A percentile compares a stretch with the other conserved stretches of the same genome.
phyloP scores from a whole-genome alignment of 2,113 vertebrate species.

The Circaetus cinerascens region DNA sequence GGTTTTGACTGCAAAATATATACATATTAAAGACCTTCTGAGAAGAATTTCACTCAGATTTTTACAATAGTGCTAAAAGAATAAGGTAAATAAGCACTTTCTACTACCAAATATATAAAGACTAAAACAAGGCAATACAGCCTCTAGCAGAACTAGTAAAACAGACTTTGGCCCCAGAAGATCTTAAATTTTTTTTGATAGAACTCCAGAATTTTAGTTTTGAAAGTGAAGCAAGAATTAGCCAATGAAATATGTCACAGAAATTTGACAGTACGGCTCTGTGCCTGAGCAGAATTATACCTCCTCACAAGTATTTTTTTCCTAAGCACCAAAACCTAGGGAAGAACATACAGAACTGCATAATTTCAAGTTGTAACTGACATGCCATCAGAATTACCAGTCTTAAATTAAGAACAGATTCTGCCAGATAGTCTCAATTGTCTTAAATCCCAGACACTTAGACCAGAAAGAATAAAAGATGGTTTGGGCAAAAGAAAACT shows the following conservation, averaged over 20 bases:
- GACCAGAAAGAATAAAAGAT: not conserved
- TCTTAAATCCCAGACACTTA: not conserved
- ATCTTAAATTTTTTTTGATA: not conserved
- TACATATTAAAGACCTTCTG: not conserved
- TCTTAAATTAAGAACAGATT: not conserved
- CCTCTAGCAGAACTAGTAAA: not conserved
- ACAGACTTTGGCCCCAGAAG: not conserved
- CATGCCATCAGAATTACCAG: not conserved
- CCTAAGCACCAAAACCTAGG: not conserved
- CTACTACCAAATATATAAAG: not conserved
- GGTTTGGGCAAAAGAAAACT: not conserved
- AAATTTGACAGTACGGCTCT: not conserved
- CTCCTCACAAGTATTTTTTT: not conserved
- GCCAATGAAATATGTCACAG: not conserved
- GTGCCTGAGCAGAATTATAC: not conserved
- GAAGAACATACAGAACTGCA: not conserved
- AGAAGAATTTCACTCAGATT: not conserved
- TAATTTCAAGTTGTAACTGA: not conserved
- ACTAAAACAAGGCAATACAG: not conserved
- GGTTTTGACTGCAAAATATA: not conserved
- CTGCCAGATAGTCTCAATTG: not conserved
- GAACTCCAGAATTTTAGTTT: not conserved
- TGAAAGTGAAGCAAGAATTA: not conserved
- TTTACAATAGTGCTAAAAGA: not conserved
- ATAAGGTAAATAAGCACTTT: not conserved